Evolutionary conservation across 2,113 vertebrate species (phyloP).

Genomic region (Proterorhinus semilunaris): DNA sequence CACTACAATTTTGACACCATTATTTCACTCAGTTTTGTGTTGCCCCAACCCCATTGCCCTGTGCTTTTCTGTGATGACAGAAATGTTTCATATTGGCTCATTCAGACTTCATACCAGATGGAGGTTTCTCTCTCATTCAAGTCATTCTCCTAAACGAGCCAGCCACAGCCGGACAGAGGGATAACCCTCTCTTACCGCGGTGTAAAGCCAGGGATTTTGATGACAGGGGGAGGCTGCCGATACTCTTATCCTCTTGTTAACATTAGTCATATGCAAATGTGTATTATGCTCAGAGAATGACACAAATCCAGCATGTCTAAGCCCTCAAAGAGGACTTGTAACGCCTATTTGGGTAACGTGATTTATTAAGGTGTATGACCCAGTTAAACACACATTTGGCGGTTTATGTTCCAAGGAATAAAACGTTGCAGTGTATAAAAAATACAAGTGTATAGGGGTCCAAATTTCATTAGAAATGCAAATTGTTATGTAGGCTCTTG

Average conservation of each 20-base stretch:
- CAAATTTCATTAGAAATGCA: neutral
- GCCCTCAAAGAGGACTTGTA: slow-evolving; percentile 56
- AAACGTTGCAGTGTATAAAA: neutral
- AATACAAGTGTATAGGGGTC: neutral
- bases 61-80: slow-evolving; percentile 45
- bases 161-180: slow-evolving; percentile 22
- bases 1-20: too few species aligned
- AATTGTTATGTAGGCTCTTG: neutral
- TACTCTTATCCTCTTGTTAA: slow-evolving; percentile 70
- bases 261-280: slow-evolving; percentile 74
- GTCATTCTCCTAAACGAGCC: slow-evolving; percentile 10
- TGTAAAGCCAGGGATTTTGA: slow-evolving; percentile 55
- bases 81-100: slow-evolving; percentile 56
- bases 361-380: slow-evolving; percentile 71
- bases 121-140: slow-evolving; percentile 39
- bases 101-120: slow-evolving; percentile 60
- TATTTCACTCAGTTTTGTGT: slow-evolving; percentile 13
- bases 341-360: slow-evolving; percentile 67
- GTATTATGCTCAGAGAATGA: slow-evolving; percentile 66
- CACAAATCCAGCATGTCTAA: slow-evolving; percentile 73
- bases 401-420: slow-evolving; percentile 14
- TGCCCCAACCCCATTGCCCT: slow-evolving; percentile 46
- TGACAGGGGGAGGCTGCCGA: slow-evolving; percentile 53
- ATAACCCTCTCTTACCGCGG: slow-evolving; percentile 29
- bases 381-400: slow-evolving; percentile 41